phyloP scores from a whole-genome alignment of 2,797 vertebrate species.

The Falco berigora region DNA sequence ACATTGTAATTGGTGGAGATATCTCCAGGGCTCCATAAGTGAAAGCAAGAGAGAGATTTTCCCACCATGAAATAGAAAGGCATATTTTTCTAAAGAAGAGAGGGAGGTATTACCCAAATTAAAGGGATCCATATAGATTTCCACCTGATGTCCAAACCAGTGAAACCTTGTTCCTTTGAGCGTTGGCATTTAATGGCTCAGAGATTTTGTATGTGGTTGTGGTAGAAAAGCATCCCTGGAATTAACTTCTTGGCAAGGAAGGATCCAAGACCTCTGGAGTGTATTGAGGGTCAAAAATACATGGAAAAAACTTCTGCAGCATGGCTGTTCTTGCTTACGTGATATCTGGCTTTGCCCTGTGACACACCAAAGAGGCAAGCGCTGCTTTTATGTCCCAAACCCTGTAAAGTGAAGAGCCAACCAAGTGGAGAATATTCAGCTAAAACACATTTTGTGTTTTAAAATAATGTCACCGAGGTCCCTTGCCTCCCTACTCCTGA shows the following conservation, averaged over 20 bases:
- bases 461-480: neutral
- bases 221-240: neutral
- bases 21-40: neutral
- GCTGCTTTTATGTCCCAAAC: neutral
- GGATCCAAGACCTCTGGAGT: neutral
- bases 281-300: neutral
- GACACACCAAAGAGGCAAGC: neutral
- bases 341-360: neutral
- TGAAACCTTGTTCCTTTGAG: neutral
- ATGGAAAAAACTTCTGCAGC: neutral
- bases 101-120: neutral
- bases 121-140: neutral
- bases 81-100: neutral
- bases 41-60: neutral
- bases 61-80: neutral
- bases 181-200: neutral
- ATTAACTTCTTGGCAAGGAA: neutral
- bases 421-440: neutral
- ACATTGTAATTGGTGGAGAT: neutral
- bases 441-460: neutral
- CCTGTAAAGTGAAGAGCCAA: neutral
- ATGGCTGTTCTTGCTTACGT: neutral
- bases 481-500: neutral
- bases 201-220: neutral
- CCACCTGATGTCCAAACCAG: neutral